Evolutionary conservation across 2,113 vertebrate genomes (phyloP), one percentile per base, ranked within the genome.

Genomic region (Motacilla tschutschensis): DNA sequence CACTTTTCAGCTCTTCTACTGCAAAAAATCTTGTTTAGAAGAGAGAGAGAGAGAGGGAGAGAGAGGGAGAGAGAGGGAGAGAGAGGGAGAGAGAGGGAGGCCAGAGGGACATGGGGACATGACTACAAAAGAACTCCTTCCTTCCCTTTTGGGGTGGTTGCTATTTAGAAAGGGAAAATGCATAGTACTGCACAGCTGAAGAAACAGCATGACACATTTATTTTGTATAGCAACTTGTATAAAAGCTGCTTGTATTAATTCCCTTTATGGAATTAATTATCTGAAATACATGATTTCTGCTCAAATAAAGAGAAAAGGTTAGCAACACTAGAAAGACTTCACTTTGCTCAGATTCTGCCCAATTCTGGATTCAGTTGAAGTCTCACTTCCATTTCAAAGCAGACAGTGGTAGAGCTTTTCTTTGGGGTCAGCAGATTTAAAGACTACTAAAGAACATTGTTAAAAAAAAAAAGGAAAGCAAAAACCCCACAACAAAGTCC

Each of bases 111-210:
- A 38, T 1, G 16, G 47, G 59, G 44, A 59, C 20, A 38, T 1
- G 16, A 48, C 51, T 79, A 57, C 67, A 59, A 84, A 89, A 66
- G 18, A 63, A 53, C 44, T 53, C 60, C 65, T 91, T 92, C 86
- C 92, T 93, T 93, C 71, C 83, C 53, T 91, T 92, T 84, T 60
- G 55, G 78, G 36, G 51, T 48, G 59, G 59, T 63, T 93, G 81
- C 48, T 94, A 17, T 92, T 94, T 93, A 87, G 76, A 87, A 93
- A 88, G 48, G 84, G 78, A 94, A 91, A 91, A 90, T 12, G 64
- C 6, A 1, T 62, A 70, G 71, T 40, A 50, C 43, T 18, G 66
- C 31, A 4, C 78, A 92, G 88, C 88, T 93, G 90, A 86, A 84
- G 85, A 92, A 93, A 88, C 83, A 93, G 70, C 63, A 69, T 44